Conservation (phyloP, 2,113 vertebrate species). For the Phrynosoma platyrhinos region DNA sequence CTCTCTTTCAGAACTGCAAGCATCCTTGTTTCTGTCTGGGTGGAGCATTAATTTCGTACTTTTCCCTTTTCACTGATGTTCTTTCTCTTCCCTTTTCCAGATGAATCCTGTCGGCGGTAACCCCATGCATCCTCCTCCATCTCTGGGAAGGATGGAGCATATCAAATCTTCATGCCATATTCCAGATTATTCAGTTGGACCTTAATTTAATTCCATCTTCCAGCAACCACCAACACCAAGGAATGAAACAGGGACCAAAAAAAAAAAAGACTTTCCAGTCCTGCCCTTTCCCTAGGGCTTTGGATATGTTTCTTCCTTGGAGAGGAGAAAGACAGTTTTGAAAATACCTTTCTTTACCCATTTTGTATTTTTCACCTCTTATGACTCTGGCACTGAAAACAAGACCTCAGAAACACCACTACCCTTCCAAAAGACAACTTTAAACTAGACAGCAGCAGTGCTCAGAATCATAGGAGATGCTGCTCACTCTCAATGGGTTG, state of each 20-base stretch:
- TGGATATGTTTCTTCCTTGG: neutral
- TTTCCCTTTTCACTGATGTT: neutral
- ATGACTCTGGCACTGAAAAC: conserved; percentile 13
- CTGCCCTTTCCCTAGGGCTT: neutral
- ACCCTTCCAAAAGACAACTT: neutral
- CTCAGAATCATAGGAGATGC: neutral
- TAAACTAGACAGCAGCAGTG: neutral
- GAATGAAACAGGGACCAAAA: neutral
- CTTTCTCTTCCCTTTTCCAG: conserved; percentile 46
- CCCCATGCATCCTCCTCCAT: neutral
- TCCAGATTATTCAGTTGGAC: neutral
- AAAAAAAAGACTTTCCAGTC: neutral
- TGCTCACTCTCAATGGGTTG: neutral
- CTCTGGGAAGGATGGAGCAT: neutral
- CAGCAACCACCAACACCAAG: neutral
- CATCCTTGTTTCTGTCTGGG: neutral
- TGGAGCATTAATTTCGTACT: neutral
- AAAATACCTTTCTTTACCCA: neutral
- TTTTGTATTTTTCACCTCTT: neutral
- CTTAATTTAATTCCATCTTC: conserved; percentile 14
- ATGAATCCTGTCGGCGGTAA: conserved; percentile 78
- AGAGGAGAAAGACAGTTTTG: neutral
- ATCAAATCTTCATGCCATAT: neutral
- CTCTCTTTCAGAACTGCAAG: neutral
- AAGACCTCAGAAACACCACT: neutral